Conservation (phyloP, 2,888 invertebrate genomes). For the Mythimna lalbum region DNA sequence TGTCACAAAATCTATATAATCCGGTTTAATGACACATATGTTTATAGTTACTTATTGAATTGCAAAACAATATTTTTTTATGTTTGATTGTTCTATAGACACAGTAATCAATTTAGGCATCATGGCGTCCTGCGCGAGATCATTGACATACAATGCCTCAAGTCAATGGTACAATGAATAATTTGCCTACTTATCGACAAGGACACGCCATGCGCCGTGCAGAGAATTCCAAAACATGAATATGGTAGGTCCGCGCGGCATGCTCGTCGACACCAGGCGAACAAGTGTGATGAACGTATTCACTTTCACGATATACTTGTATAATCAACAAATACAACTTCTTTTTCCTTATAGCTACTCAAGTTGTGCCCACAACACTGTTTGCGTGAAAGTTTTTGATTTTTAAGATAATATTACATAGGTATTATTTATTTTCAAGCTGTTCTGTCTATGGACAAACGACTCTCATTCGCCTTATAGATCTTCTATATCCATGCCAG, state of each 20-base stretch:
- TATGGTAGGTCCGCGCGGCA: constrained; percentile 18
- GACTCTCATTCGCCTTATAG: neutral
- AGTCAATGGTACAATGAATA: constrained; percentile 70
- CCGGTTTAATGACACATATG: neutral
- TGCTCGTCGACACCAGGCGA: constrained; percentile 20
- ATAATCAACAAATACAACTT: constrained; percentile 34
- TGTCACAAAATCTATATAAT: constrained; percentile 1
- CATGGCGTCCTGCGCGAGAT: constrained; percentile 50
- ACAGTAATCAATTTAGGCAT: constrained; percentile 19
- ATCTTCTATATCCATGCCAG: too few species aligned
- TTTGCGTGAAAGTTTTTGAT: constrained; percentile 13
- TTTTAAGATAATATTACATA: neutral
- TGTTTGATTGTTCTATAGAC: constrained; percentile 29
- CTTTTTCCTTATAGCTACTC: constrained; percentile 38
- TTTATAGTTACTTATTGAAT: constrained; percentile 7
- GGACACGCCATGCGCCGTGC: constrained; percentile 63
- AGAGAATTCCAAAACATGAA: constrained; percentile 59
- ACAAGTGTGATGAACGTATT: constrained; percentile 29
- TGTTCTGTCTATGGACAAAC: neutral
- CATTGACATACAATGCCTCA: constrained; percentile 67
- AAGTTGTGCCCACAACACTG: neutral
- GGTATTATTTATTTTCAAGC: neutral
- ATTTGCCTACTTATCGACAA: constrained; percentile 65
- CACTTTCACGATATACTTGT: constrained; percentile 45
- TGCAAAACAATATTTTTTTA: neutral